Conservation (phyloP, 2,113 vertebrate species). For the Galemys pyrenaicus region DNA sequence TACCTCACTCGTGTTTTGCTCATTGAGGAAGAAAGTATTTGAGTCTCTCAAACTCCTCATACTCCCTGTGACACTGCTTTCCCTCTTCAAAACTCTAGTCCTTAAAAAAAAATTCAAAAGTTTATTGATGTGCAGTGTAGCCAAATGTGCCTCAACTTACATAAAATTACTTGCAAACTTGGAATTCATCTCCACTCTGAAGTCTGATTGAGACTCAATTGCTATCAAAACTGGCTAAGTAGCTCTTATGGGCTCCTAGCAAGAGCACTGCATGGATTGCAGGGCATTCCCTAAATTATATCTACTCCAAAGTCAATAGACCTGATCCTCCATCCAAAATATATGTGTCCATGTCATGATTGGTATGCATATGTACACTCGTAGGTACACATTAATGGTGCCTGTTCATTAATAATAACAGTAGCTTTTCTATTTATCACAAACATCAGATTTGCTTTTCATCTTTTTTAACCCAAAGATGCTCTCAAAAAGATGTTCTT, state of each 20-base stretch:
- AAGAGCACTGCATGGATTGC: neutral
- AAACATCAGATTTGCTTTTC: neutral
- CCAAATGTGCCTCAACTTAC: neutral
- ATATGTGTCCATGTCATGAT: neutral
- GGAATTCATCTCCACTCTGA: neutral
- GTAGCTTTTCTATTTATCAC: neutral
- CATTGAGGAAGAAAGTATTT: neutral
- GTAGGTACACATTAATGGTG: neutral
- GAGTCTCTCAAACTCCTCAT: neutral
- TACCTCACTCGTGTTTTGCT: neutral
- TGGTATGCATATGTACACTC: neutral
- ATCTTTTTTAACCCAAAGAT: neutral
- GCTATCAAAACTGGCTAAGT: neutral
- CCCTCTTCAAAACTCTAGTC: neutral
- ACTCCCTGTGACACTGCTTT: neutral
- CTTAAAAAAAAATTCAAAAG: neutral
- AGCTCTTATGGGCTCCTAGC: too few relatives aligned
- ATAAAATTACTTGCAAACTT: slow-evolving; percentile 30
- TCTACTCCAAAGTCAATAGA: neutral
- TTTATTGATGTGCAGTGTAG: neutral
- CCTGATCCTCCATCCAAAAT: neutral
- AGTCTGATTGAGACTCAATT: neutral
- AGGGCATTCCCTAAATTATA: neutral
- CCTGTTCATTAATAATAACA: neutral
- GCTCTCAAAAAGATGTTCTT: neutral